These are phyloP conservation scores for Callitettix versicolor DNA, from an alignment of 1,140 invertebrate species.

Conservation along the genomic window DNA sequence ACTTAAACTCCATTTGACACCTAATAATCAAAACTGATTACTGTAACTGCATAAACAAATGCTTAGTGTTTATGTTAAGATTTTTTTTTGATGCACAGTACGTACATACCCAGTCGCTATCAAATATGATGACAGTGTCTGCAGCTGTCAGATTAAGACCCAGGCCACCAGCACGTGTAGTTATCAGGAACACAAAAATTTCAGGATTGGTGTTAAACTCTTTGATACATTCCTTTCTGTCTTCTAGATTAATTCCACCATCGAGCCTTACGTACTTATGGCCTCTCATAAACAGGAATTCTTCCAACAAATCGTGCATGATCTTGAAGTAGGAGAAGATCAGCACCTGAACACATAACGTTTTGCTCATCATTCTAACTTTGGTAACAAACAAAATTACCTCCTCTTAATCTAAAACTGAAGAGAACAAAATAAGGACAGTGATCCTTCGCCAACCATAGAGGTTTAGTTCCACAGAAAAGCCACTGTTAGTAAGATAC, in stretches of 20 bases:
- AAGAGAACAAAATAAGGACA: too few species aligned
- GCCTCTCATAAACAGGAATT: constrained; percentile 45
- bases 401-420: too few species aligned
- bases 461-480: too few species aligned
- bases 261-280: constrained; percentile 52
- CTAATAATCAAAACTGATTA: too few species aligned
- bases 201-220: constrained; percentile 41
- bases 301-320: constrained; percentile 58
- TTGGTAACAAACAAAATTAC: too few species aligned
- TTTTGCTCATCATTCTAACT: too few species aligned
- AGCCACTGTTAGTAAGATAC: too few species aligned
- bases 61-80: too few species aligned
- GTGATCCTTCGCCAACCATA: too few species aligned
- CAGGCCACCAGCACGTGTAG: constrained; percentile 52
- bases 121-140: constrained; percentile 69
- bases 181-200: constrained; percentile 48
- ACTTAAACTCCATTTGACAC: too few species aligned
- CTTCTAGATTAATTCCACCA: constrained; percentile 37
- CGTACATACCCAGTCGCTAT: constrained; percentile 53
- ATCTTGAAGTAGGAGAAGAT: constrained; percentile 61
- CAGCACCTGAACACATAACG: constrained; percentile 39
- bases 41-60: too few species aligned
- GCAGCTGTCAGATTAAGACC: constrained; percentile 63
- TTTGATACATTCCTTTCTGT: constrained; percentile 35
- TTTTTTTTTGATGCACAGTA: too few species aligned